These are phyloP conservation scores for Egretta garzetta DNA, from an alignment of 2,113 vertebrate species.

Conservation along the genomic window DNA sequence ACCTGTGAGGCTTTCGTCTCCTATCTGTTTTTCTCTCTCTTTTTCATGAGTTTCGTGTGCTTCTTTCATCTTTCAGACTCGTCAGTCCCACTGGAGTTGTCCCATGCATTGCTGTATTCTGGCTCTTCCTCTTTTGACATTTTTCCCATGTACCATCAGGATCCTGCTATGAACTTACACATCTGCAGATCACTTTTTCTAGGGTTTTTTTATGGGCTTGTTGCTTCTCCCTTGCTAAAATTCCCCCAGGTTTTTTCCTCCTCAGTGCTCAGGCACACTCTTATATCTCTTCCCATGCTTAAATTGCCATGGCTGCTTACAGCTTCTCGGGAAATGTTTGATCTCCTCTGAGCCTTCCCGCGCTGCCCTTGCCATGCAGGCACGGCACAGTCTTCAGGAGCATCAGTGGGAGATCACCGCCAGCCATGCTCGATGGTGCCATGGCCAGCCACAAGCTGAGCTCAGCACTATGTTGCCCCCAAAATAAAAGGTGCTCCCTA, in stretches of 20 bases:
- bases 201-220: neutral
- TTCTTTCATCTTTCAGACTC: neutral
- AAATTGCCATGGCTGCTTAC: neutral
- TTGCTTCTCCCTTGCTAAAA: neutral
- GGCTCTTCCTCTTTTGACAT: neutral
- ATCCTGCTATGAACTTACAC: neutral
- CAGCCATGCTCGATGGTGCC: rapidly evolving
- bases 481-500: neutral
- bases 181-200: neutral
- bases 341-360: neutral
- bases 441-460: neutral
- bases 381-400: neutral
- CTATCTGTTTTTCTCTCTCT: neutral
- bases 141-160: neutral
- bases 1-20: neutral
- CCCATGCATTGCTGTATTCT: neutral
- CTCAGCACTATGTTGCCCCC: neutral
- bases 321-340: neutral
- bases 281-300: neutral
- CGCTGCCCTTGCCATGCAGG: neutral
- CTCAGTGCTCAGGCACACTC: neutral
- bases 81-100: neutral
- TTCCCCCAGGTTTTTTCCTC: neutral
- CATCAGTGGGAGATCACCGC: neutral
- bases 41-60: neutral